A percentile compares a stretch with the other conserved stretches of the same genome.
These are phyloP conservation scores for Tolypeutes matacus DNA, from an alignment of 2,797 vertebrate species.

Conservation along the genomic window DNA sequence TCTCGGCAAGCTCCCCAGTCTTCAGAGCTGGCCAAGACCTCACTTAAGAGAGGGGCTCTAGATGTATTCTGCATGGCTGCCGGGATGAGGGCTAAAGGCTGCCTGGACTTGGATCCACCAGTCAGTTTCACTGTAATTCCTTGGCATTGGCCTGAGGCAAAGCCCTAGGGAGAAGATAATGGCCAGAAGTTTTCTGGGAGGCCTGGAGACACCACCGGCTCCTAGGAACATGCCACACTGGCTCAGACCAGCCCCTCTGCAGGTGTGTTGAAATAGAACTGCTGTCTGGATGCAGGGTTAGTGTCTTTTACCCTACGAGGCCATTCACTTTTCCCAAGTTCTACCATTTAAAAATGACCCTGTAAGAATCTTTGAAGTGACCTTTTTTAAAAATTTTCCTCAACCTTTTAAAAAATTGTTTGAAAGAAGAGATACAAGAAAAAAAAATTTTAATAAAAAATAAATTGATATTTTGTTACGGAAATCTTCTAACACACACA, in stretches of 20 bases:
- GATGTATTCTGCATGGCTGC: too few relatives aligned
- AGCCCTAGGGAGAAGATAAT: not conserved
- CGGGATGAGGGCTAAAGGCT: too few relatives aligned
- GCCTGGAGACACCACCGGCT: not conserved
- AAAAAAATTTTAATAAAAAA: too few relatives aligned
- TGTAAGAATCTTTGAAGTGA: not conserved
- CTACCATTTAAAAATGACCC: not conserved
- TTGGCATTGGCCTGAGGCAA: not conserved
- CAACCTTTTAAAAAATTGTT: not conserved
- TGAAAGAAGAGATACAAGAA: too few relatives aligned
- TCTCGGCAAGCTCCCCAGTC: not conserved
- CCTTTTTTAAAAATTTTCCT: not conserved
- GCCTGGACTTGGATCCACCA: too few relatives aligned
- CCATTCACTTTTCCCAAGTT: not conserved
- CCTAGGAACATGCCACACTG: not conserved
- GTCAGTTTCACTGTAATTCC: not conserved
- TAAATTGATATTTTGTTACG: not conserved
- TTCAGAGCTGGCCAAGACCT: not conserved
- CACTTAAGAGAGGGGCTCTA: not conserved
- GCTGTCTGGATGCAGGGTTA: not conserved
- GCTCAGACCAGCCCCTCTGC: too few relatives aligned
- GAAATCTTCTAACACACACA: not conserved
- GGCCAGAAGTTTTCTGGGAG: not conserved
- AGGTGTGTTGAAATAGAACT: not conserved
- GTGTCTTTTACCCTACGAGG: not conserved